Conservation (phyloP, 2,113 vertebrate species). For the Marmota monax region DNA sequence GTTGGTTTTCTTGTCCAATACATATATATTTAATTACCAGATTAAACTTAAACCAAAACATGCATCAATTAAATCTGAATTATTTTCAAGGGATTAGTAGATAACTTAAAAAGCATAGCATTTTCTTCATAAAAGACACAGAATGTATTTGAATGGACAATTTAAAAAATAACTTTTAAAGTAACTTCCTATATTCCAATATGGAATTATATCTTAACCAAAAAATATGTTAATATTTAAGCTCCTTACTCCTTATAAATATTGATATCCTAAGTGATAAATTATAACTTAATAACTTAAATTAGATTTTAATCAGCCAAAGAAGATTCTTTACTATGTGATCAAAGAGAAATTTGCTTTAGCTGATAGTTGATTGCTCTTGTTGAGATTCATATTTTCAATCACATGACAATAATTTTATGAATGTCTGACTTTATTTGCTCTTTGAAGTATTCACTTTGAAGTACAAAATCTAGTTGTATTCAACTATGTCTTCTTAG, state of each 20-base stretch:
- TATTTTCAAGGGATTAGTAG: slow-evolving; percentile 9
- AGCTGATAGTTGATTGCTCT: not conserved
- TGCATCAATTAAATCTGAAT: not conserved
- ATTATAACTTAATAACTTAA: slow-evolving; percentile 29
- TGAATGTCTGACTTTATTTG: slow-evolving; percentile 35
- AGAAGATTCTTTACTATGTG: slow-evolving; percentile 9
- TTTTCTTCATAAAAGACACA: not conserved
- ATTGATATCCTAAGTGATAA: slow-evolving; percentile 21
- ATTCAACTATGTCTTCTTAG: not conserved
- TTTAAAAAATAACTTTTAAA: slow-evolving; percentile 39
- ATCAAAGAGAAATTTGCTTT: slow-evolving; percentile 51
- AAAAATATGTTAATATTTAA: not conserved
- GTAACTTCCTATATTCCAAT: not conserved
- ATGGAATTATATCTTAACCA: not conserved
- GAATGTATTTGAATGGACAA: not conserved
- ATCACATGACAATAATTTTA: slow-evolving; percentile 60
- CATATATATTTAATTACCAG: not conserved
- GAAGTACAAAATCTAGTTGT: slow-evolving; percentile 46
- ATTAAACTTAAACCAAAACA: not conserved
- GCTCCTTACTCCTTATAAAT: not conserved
- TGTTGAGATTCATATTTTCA: slow-evolving; percentile 32
- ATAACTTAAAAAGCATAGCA: not conserved
- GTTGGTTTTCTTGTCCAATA: not conserved
- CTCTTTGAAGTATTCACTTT: slow-evolving; percentile 68
- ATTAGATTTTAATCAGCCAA: slow-evolving; percentile 42